phyloP scores from a whole-genome alignment of 2,113 vertebrate species.

The Tonatia bakeri region DNA sequence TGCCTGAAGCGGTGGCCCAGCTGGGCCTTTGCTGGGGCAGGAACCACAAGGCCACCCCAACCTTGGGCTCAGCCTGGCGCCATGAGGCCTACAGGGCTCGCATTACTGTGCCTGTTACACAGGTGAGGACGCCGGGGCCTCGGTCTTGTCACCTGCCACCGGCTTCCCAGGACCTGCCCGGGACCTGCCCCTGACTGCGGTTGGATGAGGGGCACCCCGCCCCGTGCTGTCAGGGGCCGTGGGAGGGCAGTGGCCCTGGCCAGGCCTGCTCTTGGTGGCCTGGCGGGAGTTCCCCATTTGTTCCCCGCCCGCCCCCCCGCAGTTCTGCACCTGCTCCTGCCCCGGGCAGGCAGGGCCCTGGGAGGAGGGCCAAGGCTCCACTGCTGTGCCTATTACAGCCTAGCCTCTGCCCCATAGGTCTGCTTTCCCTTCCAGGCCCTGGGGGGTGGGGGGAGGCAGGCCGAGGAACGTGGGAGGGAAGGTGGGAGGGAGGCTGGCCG shows the following conservation, averaged over 20 bases:
- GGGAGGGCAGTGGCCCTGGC: background rate
- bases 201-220: background rate
- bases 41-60: fast-evolving
- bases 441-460: background rate
- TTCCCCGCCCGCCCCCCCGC: no score
- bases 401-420: background rate
- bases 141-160: background rate
- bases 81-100: background rate
- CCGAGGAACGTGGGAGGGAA: background rate
- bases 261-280: background rate
- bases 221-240: fast-evolving
- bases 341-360: background rate
- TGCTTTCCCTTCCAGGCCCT: background rate
- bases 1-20: background rate
- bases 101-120: fast-evolving
- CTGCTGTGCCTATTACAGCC: background rate
- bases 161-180: background rate
- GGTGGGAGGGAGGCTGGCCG: background rate
- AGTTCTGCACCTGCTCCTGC: background rate
- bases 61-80: fast-evolving
- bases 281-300: fast-evolving
- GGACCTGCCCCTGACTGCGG: background rate
- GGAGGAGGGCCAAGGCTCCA: background rate
- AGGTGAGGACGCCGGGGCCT: background rate
- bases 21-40: background rate